Percentiles rank a stretch among this genome's conserved stretches.
Evolutionary conservation across 1,140 invertebrate genomes (phyloP).

Genomic region (Tetramorium parvispinum): DNA sequence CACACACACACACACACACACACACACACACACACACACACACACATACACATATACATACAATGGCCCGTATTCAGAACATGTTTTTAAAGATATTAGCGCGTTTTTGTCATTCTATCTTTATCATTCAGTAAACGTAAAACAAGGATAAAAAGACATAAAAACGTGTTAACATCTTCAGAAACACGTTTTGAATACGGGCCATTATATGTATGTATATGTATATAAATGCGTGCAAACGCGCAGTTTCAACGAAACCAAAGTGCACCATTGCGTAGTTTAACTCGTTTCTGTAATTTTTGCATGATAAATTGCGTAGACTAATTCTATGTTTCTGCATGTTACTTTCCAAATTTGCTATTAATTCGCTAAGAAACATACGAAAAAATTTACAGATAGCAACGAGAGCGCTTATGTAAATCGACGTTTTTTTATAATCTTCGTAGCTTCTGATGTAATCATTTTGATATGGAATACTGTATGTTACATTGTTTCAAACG

Average conservation of each 20-base stretch:
- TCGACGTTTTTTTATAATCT: background rate
- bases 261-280: slow-evolving; percentile 35
- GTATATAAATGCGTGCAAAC: background rate
- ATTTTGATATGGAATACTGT: background rate
- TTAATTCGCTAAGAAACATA: background rate
- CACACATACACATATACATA: too few relatives aligned
- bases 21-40: too few relatives aligned
- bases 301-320: background rate
- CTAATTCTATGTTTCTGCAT: background rate
- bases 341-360: slow-evolving; percentile 21
- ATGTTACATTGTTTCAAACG: background rate
- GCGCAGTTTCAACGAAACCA: slow-evolving; percentile 66
- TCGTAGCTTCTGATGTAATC: background rate
- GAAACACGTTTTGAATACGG: too few relatives aligned
- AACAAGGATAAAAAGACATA: too few relatives aligned
- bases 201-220: too few relatives aligned
- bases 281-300: slow-evolving; percentile 37
- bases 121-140: too few relatives aligned
- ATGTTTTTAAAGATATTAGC: too few relatives aligned
- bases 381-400: background rate
- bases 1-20: too few relatives aligned
- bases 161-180: too few relatives aligned
- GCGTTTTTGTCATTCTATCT: too few relatives aligned
- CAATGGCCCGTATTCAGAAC: too few relatives aligned
- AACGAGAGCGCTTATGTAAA: background rate